phyloP scores from a whole-genome alignment of 2,113 vertebrate species.

The Xenotilapia longispinis region DNA sequence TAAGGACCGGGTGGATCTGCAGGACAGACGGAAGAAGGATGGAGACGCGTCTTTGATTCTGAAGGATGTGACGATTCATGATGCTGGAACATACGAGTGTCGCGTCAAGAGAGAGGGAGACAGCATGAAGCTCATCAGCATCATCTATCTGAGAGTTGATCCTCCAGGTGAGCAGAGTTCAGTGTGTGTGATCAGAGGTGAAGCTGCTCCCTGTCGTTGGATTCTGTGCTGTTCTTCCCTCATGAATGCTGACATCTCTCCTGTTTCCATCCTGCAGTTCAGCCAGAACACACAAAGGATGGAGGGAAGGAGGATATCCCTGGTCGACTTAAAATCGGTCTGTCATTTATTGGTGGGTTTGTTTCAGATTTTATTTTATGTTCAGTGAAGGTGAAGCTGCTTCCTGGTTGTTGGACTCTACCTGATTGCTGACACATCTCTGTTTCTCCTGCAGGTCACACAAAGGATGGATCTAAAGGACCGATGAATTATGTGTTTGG shows the following conservation, averaged over 20 bases:
- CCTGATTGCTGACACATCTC: rapidly evolving
- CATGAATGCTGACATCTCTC: not conserved
- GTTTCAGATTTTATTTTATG: not conserved
- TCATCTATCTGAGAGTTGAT: not conserved
- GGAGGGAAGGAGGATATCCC: not conserved
- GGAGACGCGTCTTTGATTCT: rapidly evolving
- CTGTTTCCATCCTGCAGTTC: not conserved
- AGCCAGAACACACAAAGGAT: not conserved
- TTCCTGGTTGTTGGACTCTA: rapidly evolving
- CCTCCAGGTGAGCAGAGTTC: not conserved
- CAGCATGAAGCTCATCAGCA: rapidly evolving
- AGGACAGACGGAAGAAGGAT: not conserved
- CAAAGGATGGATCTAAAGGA: not conserved
- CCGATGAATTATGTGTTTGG: rapidly evolving
- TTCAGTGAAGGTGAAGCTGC: not conserved
- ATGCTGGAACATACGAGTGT: rapidly evolving
- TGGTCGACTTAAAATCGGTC: rapidly evolving
- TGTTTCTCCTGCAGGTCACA: rapidly evolving
- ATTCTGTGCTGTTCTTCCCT: not conserved
- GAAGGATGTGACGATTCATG: rapidly evolving
- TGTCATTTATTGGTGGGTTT: not conserved
- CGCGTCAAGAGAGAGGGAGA: rapidly evolving
- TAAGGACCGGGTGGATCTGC: rapidly evolving
- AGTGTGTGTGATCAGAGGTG: not conserved
- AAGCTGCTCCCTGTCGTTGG: rapidly evolving